phyloP scores from a whole-genome alignment of 2,888 invertebrate genomes.

The Perizoma flavofasciatum region DNA sequence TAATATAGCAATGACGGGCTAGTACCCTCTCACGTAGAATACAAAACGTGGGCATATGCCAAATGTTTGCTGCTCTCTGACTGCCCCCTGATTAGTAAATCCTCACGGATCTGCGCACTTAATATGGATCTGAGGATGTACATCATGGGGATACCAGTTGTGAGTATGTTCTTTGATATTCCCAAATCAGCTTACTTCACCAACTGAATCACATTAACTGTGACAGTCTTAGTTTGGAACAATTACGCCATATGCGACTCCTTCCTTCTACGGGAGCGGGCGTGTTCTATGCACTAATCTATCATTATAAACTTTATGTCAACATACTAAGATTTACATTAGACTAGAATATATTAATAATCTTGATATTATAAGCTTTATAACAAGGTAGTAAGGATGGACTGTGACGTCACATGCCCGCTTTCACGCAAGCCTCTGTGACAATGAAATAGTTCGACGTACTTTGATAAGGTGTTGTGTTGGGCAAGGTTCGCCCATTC shows the following conservation, averaged over 20 bases:
- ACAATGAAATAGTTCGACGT: conserved; percentile 24
- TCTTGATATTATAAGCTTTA: conserved; percentile 6
- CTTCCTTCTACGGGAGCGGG: conserved; percentile 38
- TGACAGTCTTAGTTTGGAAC: conserved; percentile 38
- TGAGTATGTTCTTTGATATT: too few species aligned
- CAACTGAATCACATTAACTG: conserved; percentile 36
- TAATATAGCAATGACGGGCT: too few species aligned
- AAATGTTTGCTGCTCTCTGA: too few species aligned
- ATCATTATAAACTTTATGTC: conserved; percentile 29
- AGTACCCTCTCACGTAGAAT: too few species aligned
- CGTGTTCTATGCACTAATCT: conserved; percentile 38
- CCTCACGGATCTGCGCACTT: too few species aligned
- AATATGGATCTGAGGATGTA: too few species aligned
- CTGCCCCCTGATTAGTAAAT: too few species aligned
- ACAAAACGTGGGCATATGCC: too few species aligned
- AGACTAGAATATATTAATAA: conserved; percentile 3
- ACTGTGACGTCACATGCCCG: conserved; percentile 20
- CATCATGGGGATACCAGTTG: too few species aligned
- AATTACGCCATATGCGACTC: conserved; percentile 52
- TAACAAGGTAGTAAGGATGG: conserved; percentile 10
- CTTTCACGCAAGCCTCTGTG: conserved; percentile 27
- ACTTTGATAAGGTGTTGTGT: conserved; percentile 23
- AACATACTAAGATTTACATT: conserved; percentile 17
- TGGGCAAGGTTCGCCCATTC: conserved; percentile 20
- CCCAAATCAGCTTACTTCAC: conserved; percentile 19